These are phyloP conservation scores for Coregonus ussuriensis DNA, from an alignment of 2,797 vertebrate genomes.

Conservation along the genomic window DNA sequence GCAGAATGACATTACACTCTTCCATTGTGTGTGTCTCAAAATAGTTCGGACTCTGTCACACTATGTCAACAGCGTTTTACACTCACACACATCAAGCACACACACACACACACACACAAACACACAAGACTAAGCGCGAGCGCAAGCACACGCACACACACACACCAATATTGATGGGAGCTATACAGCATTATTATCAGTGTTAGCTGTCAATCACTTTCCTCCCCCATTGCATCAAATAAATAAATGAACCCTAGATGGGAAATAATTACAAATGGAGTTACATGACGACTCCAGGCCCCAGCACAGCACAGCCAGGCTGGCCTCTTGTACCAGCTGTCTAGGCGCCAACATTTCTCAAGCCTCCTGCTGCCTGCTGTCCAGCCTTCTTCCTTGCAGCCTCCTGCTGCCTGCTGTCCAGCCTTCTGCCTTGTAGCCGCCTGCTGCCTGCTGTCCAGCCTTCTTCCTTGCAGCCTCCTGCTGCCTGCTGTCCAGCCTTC, in stretches of 20 bases:
- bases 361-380: too few relatives aligned
- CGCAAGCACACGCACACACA: too few relatives aligned
- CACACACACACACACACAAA: too few relatives aligned
- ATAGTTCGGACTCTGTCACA: conserved; percentile 36
- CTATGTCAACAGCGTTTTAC: conserved; percentile 32
- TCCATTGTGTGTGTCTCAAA: conserved; percentile 6
- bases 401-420: too few relatives aligned
- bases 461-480: too few relatives aligned
- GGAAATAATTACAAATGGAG: conserved; percentile 53
- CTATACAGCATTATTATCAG: conserved; percentile 34
- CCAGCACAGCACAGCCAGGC: not conserved
- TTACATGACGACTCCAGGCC: conserved; percentile 31
- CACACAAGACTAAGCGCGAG: not conserved
- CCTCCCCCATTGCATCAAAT: conserved; percentile 20
- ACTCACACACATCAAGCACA: conserved; percentile 19
- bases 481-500: too few relatives aligned
- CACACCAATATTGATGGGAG: too few relatives aligned
- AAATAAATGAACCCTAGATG: conserved; percentile 47
- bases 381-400: too few relatives aligned
- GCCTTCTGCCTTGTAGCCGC: too few relatives aligned
- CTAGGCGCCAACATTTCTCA: too few relatives aligned
- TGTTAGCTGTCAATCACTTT: conserved; percentile 37
- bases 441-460: too few relatives aligned
- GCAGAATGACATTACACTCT: conserved; percentile 27
- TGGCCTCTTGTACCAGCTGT: not conserved